Evolutionary conservation across 2,113 vertebrate species (phyloP).

Genomic region (Ariopsis seemanni): DNA sequence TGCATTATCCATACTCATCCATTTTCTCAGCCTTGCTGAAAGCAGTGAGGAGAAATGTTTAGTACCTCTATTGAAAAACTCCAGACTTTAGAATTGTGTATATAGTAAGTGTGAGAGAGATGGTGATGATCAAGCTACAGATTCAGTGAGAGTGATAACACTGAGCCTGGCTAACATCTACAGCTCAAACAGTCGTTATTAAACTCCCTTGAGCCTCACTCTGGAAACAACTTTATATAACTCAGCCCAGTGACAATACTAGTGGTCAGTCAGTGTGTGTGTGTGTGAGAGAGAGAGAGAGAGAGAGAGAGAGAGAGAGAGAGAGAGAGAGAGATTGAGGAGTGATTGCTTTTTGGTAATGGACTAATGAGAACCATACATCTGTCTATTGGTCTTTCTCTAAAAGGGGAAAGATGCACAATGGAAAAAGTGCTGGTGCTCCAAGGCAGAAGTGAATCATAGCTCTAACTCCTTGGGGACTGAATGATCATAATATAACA

Average conservation of each 20-base stretch:
- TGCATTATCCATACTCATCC: neutral
- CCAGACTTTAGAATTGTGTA: constrained; percentile 5
- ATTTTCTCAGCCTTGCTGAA: constrained; percentile 1
- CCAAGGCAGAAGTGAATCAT: constrained; percentile 61
- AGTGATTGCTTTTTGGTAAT: constrained; percentile 56
- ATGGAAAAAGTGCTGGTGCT: constrained; percentile 68
- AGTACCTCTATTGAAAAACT: neutral
- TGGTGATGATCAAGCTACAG: constrained; percentile 27
- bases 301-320: too few species aligned
- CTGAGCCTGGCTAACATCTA: constrained; percentile 31
- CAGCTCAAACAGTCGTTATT: neutral
- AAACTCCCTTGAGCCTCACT: constrained; percentile 11
- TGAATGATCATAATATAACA: constrained; percentile 59
- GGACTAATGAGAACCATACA: constrained; percentile 67
- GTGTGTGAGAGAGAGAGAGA: neutral
- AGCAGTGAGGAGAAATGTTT: constrained; percentile 5
- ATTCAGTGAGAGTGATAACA: constrained; percentile 33
- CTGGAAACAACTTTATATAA: constrained; percentile 26
- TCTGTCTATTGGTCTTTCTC: constrained; percentile 7
- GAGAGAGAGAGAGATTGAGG: constrained; percentile 15
- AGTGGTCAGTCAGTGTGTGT: neutral
- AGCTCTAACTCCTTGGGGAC: constrained; percentile 61
- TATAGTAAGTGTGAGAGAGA: constrained; percentile 11
- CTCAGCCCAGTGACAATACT: neutral
- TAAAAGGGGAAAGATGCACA: constrained; percentile 55